Evolutionary conservation across 2,888 invertebrate genomes (phyloP), one percentile per base, ranked within the genome.

Genomic region (Caenorhabditis afra): DNA sequence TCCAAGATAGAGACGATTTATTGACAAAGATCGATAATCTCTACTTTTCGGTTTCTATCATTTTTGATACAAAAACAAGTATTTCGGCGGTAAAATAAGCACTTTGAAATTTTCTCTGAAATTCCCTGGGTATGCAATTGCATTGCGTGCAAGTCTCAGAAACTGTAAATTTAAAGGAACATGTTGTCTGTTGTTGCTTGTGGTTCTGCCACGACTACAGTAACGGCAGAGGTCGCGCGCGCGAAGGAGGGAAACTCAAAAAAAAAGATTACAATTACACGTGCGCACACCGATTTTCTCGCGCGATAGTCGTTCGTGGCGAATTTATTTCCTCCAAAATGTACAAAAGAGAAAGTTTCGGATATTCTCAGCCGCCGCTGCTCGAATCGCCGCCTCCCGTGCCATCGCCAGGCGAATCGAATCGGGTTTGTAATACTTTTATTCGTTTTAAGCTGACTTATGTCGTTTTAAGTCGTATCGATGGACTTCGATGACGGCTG

Each of bases 321-420:
- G 0, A 14, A 35, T 1, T 58, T 50, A 44, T 57, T 64, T 14
- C 23, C 14, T 20, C 12, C 39, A 55, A 67, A 58, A 76, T 68
- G 76, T 41, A 58, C 58, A 62, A 41, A 37, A 22, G 57, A 44
- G 61, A 68, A 35, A 35, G n/a, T 10, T 22, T 37, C 23, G 53
- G 18, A 16, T 64, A 50, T 52, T 57, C 76, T 22, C 61, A 68
- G n/a, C 76, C 76, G 29, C 76, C 76, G 37, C 4, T 58, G 57
- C 62, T 76, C 16, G 62, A 68, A 58, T 78, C 78, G n/a, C 78
- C 78, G 18, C 65, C 78, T 3, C 71, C 78, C 8, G 29, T 52
- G 39, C 23, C 67, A 1, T 71, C 78, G 7, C 61, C 78, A 14
- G 44, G 66, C 52, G 77, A 70, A 29, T 62, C 64, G 14, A 78